Conservation (phyloP, 2,888 invertebrate species). For the Loripinus fragilis region DNA sequence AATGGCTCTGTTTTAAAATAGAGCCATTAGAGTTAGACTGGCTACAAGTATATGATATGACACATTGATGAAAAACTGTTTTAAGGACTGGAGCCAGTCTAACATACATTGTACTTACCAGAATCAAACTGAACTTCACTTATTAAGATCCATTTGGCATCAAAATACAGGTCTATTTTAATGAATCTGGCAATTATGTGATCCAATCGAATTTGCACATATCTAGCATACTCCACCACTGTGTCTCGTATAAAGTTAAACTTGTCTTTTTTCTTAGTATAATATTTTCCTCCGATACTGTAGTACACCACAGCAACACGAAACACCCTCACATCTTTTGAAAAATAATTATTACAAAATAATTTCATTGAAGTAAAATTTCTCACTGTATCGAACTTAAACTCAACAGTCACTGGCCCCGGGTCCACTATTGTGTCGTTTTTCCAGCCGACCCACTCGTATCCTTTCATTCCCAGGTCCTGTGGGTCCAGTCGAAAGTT, state of each 20-base stretch:
- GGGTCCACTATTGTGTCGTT: conserved; percentile 86
- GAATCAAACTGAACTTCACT: conserved; percentile 95
- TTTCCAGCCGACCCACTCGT: conserved; percentile 96
- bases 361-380: conserved; percentile 93
- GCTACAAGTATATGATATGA: too few relatives aligned
- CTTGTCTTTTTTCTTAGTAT: conserved; percentile 90
- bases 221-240: conserved; percentile 92
- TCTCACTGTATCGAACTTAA: conserved; percentile 94
- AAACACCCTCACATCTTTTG: conserved; percentile 93
- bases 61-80: too few relatives aligned
- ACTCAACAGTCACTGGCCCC: conserved; percentile 88
- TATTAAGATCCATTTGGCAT: conserved; percentile 94
- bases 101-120: conserved; percentile 86
- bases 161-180: conserved; percentile 90
- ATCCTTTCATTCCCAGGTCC: conserved; percentile 87
- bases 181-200: conserved; percentile 92
- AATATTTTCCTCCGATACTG: conserved; percentile 90
- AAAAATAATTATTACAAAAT: conserved; percentile 93
- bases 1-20: too few relatives aligned
- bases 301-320: conserved; percentile 91
- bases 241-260: conserved; percentile 88
- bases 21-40: too few relatives aligned
- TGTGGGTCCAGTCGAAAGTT: conserved; percentile 88
- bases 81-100: too few relatives aligned
- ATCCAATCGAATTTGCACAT: conserved; percentile 92